phyloP scores from a whole-genome alignment of 2,113 vertebrate species.

The Spea bombifrons region DNA sequence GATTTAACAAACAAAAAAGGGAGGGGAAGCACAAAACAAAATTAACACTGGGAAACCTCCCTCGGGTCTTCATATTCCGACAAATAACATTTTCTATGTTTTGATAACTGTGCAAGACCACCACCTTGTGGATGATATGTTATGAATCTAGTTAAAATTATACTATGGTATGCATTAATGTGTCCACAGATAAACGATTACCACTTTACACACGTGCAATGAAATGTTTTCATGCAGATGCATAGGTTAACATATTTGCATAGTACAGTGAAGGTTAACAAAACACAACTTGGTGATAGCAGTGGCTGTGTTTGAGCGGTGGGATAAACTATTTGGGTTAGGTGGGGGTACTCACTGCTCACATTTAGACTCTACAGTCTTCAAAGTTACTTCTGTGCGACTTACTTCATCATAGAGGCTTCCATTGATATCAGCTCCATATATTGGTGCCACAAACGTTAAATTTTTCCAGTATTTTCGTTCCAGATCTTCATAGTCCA shows the following conservation, averaged over 20 bases:
- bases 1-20: neutral
- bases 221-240: no score
- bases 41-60: neutral
- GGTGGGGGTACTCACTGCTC: no score
- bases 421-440: slow-evolving; percentile 78
- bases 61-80: no score
- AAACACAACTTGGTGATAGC: no score
- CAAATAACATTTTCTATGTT: neutral
- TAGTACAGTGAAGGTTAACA: no score
- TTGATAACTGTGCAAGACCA: slow-evolving; percentile 14
- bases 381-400: neutral
- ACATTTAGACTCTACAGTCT: no score
- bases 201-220: no score
- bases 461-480: slow-evolving; percentile 81
- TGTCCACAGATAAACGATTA: no score
- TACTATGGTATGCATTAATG: no score
- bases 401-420: slow-evolving; percentile 78
- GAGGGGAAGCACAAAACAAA: slow-evolving; percentile 2
- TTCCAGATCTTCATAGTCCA: slow-evolving; percentile 76
- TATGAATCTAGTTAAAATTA: neutral
- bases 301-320: no score
- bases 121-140: slow-evolving; percentile 21
- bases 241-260: no score
- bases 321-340: no score
- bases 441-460: slow-evolving; percentile 76